Evolutionary conservation across 2,797 vertebrate genomes (phyloP).

Genomic region (Chrosomus eos): DNA sequence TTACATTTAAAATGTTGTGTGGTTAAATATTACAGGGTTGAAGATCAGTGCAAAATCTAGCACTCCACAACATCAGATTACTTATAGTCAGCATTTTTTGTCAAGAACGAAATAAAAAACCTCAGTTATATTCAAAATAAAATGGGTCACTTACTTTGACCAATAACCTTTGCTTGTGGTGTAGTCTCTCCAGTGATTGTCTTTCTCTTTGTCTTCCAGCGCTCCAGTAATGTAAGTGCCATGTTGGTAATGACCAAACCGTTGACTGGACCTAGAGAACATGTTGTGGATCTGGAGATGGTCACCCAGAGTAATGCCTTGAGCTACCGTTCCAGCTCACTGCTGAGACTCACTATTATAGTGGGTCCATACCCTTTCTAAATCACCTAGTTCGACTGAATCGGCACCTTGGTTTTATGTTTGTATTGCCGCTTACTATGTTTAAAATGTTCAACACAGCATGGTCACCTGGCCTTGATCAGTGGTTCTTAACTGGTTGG

Average conservation of each 20-base stretch:
- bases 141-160: neutral
- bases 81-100: neutral
- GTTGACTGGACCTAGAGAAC: slow-evolving; percentile 88
- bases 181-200: neutral
- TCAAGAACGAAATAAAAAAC: neutral
- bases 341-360: slow-evolving; percentile 85
- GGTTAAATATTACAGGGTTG: neutral
- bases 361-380: slow-evolving; percentile 86
- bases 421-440: slow-evolving; percentile 39
- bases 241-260: slow-evolving; percentile 94
- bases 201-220: slow-evolving; percentile 72
- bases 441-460: slow-evolving; percentile 19
- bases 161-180: neutral
- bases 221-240: slow-evolving; percentile 89
- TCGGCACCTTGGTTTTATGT: slow-evolving; percentile 22
- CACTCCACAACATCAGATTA: neutral
- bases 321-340: slow-evolving; percentile 84
- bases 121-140: neutral
- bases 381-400: slow-evolving; percentile 22
- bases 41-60: neutral
- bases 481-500: slow-evolving; percentile 13
- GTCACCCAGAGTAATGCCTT: slow-evolving; percentile 83
- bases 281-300: slow-evolving; percentile 96
- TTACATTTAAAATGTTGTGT: neutral
- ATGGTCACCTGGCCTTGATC: slow-evolving; percentile 16